Evolutionary conservation across 2,888 invertebrate genomes (phyloP).

Genomic region (Dryobotodes eremita): DNA sequence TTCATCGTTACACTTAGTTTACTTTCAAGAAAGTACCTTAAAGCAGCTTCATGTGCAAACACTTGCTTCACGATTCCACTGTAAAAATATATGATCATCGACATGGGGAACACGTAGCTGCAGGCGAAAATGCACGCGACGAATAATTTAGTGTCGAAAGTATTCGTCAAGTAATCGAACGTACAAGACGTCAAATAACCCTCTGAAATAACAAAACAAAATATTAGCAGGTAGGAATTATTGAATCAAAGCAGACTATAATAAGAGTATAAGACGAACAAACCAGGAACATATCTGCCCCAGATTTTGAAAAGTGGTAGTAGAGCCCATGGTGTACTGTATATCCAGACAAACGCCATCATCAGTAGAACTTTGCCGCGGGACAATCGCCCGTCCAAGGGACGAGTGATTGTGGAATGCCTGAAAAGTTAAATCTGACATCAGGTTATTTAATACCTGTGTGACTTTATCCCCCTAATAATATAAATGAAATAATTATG

Average conservation of each 20-base stretch:
- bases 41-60: slow-evolving; percentile 95
- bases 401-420: slow-evolving; percentile 93
- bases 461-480: not conserved
- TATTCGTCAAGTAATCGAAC: slow-evolving; percentile 95
- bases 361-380: slow-evolving; percentile 95
- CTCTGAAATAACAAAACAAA: slow-evolving; percentile 90
- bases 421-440: slow-evolving; percentile 76
- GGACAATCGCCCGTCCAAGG: slow-evolving; percentile 95
- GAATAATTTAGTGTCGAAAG: slow-evolving; percentile 95
- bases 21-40: slow-evolving; percentile 84
- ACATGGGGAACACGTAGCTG: slow-evolving; percentile 95
- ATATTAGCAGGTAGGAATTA: not conserved
- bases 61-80: slow-evolving; percentile 97
- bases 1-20: not conserved
- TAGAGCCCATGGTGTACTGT: slow-evolving; percentile 95
- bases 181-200: slow-evolving; percentile 97
- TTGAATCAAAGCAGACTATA: not conserved
- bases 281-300: slow-evolving; percentile 96
- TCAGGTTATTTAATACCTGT: not conserved
- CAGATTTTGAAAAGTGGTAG: slow-evolving; percentile 95
- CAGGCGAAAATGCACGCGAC: slow-evolving; percentile 94
- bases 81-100: slow-evolving; percentile 95
- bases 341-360: slow-evolving; percentile 94
- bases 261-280: slow-evolving; percentile 22
- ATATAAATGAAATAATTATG: not conserved